Base-by-base conservation (phyloP, 2,797 vertebrate species). In the Phrynocephalus vlangalii region DNA sequence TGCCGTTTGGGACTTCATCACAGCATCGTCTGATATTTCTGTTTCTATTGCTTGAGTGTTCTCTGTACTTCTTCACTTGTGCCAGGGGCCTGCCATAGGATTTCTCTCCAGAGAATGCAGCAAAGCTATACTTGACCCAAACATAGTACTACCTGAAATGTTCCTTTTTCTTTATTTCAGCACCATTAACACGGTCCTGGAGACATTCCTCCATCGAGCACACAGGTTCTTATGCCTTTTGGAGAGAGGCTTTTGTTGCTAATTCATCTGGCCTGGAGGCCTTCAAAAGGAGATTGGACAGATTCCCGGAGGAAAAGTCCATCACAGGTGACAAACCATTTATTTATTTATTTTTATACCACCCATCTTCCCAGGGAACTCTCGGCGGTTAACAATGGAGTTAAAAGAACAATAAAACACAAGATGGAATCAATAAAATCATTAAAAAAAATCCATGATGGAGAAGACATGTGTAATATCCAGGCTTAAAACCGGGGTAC, bases 91-190 rank as follows among this genome's bases (percentile, higher is more conserved):
- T 88, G 67, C 85, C 0, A 0, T 60, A 63, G 86, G 84, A 30
- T 79, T 92, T 90, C 28, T 82, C 92, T 93, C 91, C 38, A 84
- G 89, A 91, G 89, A 80, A 33, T 68, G 84, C 89, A 91, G 50
- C 33, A 90, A 94, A 94, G 88, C 84, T 92, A 86, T 87, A 85
- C 90, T 86, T 0, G 0, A 93, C 87, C 66, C 89, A 91, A 89
- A 86, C 24, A 76, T 1, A 44, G 38, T 5, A n/a, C 26, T 89
- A 70, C 82, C 52, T 90, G 0, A 0, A 85, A n/a, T 71, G 84
- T 22, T 91, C 44, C 38, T 70, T 87, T 26, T 92, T 93, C 83
- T 91, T 7, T 0, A 83, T 24, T 85, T 48, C 89, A 84, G 84
- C 90, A 79, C 85, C 87, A 90, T 88, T 5, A 30, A 91, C 28